Percentiles rank a stretch among this genome's conserved stretches.
phyloP scores from a whole-genome alignment of 1,140 invertebrate genomes.

The Camponotus floridanus region DNA sequence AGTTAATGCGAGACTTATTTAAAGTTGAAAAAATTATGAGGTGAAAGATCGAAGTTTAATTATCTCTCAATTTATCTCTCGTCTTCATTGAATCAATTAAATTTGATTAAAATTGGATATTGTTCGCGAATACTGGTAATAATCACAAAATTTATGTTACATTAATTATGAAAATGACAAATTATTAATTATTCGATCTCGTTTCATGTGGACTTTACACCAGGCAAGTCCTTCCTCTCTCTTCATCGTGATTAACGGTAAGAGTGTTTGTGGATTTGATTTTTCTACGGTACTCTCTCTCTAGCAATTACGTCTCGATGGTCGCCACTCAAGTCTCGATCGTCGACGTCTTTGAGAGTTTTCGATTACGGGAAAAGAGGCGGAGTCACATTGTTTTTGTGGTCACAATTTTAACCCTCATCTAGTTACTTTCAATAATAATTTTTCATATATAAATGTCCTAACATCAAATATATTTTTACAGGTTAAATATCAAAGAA shows the following conservation, averaged over 20 bases:
- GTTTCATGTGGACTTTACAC: constrained; percentile 57
- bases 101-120: not conserved
- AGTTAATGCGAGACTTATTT: not conserved
- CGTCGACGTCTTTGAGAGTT: constrained; percentile 69
- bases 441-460: not conserved
- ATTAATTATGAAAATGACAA: constrained; percentile 32
- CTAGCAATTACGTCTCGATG: constrained; percentile 76
- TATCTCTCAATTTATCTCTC: too few species aligned
- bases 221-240: constrained; percentile 50
- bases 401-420: not conserved
- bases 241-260: constrained; percentile 78
- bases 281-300: constrained; percentile 75
- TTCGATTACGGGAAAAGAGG: constrained; percentile 26
- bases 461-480: not conserved
- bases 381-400: constrained; percentile 8
- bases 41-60: not conserved
- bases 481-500: not conserved
- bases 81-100: too few species aligned
- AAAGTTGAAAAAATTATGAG: not conserved
- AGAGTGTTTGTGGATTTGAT: constrained; percentile 81
- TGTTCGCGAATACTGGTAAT: not conserved
- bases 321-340: constrained; percentile 76
- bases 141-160: too few species aligned
- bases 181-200: constrained; percentile 75
- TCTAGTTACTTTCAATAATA: not conserved